Conservation (phyloP, 2,888 invertebrate genomes). For the Melieria crassipennis region DNA sequence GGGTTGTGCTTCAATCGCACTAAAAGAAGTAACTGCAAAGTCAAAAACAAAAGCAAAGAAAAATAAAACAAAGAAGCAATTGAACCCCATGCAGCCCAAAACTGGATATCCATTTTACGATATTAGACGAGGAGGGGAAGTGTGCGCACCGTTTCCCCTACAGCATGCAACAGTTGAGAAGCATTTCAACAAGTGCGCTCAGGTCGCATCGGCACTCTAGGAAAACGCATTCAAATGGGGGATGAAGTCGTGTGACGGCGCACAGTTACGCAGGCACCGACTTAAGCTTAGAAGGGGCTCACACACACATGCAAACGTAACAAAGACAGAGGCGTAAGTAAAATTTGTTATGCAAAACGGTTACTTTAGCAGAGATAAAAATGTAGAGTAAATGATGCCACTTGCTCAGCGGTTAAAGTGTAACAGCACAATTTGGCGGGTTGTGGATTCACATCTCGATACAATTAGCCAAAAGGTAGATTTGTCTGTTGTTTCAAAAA, state of each 20-base stretch:
- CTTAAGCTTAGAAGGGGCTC: constrained; percentile 16
- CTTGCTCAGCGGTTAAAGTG: too few relatives aligned
- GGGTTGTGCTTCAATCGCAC: too few relatives aligned
- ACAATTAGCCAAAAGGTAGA: too few relatives aligned
- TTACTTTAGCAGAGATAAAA: too few relatives aligned
- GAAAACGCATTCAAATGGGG: not conserved
- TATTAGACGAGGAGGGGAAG: not conserved
- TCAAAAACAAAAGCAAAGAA: not conserved
- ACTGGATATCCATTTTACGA: constrained; percentile 23
- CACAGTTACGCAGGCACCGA: not conserved
- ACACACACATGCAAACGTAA: not conserved
- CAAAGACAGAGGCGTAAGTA: constrained; percentile 31
- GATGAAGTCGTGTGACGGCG: constrained; percentile 11
- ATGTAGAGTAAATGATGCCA: too few relatives aligned
- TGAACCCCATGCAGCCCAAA: constrained; percentile 1
- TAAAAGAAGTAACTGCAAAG: too few relatives aligned
- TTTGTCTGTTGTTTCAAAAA: too few relatives aligned
- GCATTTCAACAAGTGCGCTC: constrained; percentile 41
- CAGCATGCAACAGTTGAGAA: constrained; percentile 45
- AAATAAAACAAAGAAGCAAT: too few relatives aligned
- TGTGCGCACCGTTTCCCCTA: constrained; percentile 12
- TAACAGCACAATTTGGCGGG: too few relatives aligned
- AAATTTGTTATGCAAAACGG: too few relatives aligned
- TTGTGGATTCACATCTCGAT: too few relatives aligned
- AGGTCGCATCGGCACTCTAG: not conserved